Evolutionary conservation across 2,113 vertebrate species (phyloP).

Genomic region (Elaphurus davidianus): DNA sequence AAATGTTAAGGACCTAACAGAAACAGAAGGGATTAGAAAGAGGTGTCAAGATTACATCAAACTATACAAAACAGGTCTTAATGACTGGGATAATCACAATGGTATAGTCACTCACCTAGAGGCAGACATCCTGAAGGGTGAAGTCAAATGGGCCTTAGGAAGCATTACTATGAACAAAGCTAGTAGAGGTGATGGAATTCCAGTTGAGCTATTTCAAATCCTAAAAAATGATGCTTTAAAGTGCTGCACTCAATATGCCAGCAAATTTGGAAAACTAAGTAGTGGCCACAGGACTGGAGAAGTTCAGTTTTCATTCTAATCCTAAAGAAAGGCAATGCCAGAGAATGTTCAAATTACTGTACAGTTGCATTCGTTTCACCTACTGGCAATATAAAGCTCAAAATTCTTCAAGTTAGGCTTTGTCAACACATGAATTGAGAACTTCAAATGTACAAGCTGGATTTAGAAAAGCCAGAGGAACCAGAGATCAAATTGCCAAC

Average conservation of each 20-base stretch:
- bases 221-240: background rate
- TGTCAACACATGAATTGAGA: background rate
- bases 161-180: background rate
- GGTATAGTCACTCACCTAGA: background rate
- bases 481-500: background rate
- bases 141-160: background rate
- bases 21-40: background rate
- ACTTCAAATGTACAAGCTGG: background rate
- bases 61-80: background rate
- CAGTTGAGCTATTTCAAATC: background rate
- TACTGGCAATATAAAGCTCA: background rate
- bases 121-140: background rate
- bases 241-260: background rate
- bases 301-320: background rate
- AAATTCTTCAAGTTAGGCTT: background rate
- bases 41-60: background rate
- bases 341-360: background rate
- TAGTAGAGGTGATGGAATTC: background rate
- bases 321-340: background rate
- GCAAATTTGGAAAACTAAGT: background rate
- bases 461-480: background rate
- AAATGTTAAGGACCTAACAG: background rate
- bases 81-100: background rate
- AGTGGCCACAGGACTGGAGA: background rate
- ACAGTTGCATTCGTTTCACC: background rate